Base-by-base conservation (phyloP, 1,140 invertebrate genomes). In the Pogonognathellus flavescens region DNA sequence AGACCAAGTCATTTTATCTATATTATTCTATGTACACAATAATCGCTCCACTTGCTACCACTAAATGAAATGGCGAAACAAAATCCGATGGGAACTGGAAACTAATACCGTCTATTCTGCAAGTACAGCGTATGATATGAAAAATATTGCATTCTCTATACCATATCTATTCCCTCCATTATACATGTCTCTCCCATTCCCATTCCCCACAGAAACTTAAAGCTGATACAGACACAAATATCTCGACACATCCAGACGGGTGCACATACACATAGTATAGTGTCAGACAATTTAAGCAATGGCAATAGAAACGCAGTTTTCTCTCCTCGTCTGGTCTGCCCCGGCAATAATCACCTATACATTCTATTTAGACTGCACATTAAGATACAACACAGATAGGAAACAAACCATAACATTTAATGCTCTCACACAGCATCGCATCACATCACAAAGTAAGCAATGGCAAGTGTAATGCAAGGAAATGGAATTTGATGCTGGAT, bases 351-450 rank as follows among this genome's bases (percentile, higher is more conserved):
- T 20, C 6, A 60, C 6, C 10, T 20, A 10, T 60, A 20, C 59
- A 9, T 22, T 66, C 22, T 9, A 66, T 25, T 66, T 66, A 66
- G 22, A 31, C 14, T n/a, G 2, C 14, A 50, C 41, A 72, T 72
- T 49, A 25, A 72, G 31, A 76, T 76, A 76, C 70, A 66, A 76
- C 41, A 50, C 70, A 76, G 70, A 49, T 49, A 76, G 31, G 70
- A 76, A 76, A 76, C 62, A 66, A 66, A 66, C 62, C 62, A 66
- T 66, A 66, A 66, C 70, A 76, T 76, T 76, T 76, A 76, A 76
- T 76, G 70, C 5, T 49, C 70, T 76, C 70, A 41, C 66, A 41
- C 60, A n/a, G n/a, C n/a, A 62, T 25, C 22, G 62, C 62, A 22
- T 11, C 60, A 72, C 66, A 76, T 76, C 70, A 76, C 70, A 76